Evolutionary conservation across 2,888 invertebrate genomes (phyloP), one percentile per base, ranked within the genome.

Genomic region (Troglohyphantes excavatus): DNA sequence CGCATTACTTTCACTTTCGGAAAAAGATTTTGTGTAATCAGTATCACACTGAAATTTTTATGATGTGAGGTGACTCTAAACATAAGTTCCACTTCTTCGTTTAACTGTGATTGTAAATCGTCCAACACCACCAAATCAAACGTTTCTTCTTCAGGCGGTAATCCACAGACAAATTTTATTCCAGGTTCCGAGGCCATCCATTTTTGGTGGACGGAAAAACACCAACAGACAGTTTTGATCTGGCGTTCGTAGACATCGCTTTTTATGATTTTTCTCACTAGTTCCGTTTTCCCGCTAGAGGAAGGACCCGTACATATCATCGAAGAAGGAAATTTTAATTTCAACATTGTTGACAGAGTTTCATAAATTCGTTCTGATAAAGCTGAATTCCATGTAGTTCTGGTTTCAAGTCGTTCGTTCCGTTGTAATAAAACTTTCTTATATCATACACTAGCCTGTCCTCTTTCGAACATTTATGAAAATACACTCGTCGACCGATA

Each of bases 1-100:
- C 63, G 19, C 11, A 63, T 63, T 6, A 63, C 63, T 63, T 63
- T 63, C 23, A 21, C 19, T 26, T 17, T 21, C 7, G 21, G 29
- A 27, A 70, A 70, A 7, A 3, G 7, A 70, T 70, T 70, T 13
- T 70, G 70, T 7, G 27, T 27, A 26, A 70, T 70, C 7, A 70
- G 17, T 7, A 70, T 27, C 33, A 33, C 33, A 9, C 33, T 33
- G 9, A 33, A 33, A 33, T 33, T 33, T 33, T 33, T 33, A 33
- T 33, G 33, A 33, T 33, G 33, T 6, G 33, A 33, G 9, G 5
- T 9, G 3, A 33, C 33, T 33, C 5, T 33, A 33, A 33, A 33
- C 33, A 33, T 33, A 9, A 33, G 23, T n/a, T n/a, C n/a, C 33
- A 9, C 3, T 33, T 33, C 9, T 9, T 3, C 33, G 3, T 9